Conservation (phyloP, 2,797 vertebrate genomes). For the Muscicapa striata region DNA sequence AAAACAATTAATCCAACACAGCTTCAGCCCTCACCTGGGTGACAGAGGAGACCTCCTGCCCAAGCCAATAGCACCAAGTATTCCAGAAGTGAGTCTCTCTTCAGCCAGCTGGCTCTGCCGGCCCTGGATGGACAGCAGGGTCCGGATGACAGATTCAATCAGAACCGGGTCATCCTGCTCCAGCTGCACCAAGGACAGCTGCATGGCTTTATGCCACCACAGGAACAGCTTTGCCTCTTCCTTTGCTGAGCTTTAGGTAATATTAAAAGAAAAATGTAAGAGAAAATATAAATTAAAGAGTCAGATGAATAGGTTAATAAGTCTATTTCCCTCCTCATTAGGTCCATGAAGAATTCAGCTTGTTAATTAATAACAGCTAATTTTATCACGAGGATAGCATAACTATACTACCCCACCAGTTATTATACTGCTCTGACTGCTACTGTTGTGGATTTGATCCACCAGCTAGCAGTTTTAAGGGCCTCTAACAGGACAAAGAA, state of each 20-base stretch:
- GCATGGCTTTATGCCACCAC: slow-evolving; percentile 95
- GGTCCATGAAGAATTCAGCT: neutral
- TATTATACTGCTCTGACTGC: neutral
- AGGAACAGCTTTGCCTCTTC: slow-evolving; percentile 95
- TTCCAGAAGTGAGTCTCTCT: slow-evolving; percentile 89
- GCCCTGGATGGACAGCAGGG: slow-evolving; percentile 82
- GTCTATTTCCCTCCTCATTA: neutral
- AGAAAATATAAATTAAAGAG: neutral
- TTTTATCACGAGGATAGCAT: neutral
- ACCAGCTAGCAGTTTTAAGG: neutral
- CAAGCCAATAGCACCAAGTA: slow-evolving; percentile 92
- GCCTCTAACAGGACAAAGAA: neutral
- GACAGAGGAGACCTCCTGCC: slow-evolving; percentile 93
- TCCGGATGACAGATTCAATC: slow-evolving; percentile 76
- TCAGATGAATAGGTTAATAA: neutral
- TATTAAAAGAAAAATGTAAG: neutral
- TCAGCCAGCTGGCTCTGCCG: slow-evolving; percentile 88
- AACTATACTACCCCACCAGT: neutral
- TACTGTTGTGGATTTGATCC: neutral
- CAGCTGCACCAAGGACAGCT: slow-evolving; percentile 87
- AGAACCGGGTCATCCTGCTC: slow-evolving; percentile 84
- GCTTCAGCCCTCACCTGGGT: slow-evolving; percentile 77
- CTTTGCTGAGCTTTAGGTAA: slow-evolving; percentile 77
- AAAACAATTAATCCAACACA: neutral
- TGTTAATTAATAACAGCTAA: neutral